phyloP scores from a whole-genome alignment of 1,140 invertebrate species.

The Trichonephila clavata region DNA sequence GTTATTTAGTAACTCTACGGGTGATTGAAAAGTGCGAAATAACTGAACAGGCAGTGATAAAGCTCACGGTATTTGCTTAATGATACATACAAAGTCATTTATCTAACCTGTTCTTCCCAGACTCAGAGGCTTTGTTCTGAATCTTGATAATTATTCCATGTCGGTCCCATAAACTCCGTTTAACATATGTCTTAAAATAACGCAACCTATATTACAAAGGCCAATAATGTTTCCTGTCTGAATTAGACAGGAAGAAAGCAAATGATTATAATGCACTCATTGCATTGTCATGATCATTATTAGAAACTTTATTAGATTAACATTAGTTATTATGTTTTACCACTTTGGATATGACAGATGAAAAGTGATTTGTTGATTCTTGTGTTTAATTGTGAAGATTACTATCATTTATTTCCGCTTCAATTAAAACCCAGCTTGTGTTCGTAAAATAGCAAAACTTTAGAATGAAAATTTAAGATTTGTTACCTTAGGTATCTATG shows the following conservation, averaged over 20 bases:
- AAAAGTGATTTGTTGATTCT: not conserved
- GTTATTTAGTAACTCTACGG: not conserved
- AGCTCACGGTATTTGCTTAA: not conserved
- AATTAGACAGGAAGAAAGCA: not conserved
- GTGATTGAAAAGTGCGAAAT: not conserved
- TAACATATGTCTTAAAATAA: not conserved
- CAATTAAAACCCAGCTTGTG: not conserved
- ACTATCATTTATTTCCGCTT: not conserved
- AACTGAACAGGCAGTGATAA: not conserved
- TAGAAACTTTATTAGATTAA: not conserved
- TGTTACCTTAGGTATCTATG: no score
- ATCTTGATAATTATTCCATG: constrained; percentile 8
- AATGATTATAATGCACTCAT: not conserved
- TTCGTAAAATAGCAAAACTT: not conserved
- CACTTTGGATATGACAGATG: not conserved
- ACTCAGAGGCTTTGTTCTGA: not conserved
- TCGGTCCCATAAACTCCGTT: not conserved
- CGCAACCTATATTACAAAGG: not conserved
- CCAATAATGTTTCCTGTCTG: not conserved
- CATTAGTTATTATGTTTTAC: not conserved
- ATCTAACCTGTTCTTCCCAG: constrained; percentile 41
- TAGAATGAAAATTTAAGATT: no score
- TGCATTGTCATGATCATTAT: not conserved
- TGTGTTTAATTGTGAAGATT: not conserved
- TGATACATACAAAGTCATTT: constrained; percentile 18